These are phyloP conservation scores for Arenaria interpres DNA, from an alignment of 2,113 vertebrate species.

Conservation along the genomic window DNA sequence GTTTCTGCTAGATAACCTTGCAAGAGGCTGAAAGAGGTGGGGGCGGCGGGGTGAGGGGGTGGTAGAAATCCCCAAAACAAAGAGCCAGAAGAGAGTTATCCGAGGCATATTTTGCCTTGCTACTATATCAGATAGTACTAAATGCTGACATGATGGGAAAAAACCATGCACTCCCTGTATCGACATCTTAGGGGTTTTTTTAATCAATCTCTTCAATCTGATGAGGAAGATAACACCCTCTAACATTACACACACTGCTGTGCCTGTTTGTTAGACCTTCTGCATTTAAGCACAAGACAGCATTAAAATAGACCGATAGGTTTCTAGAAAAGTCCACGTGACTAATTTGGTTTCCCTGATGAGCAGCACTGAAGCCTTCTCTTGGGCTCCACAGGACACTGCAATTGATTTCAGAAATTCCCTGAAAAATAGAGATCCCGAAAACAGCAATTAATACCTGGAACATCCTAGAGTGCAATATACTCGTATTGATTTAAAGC, in stretches of 20 bases:
- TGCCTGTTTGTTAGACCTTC: neutral
- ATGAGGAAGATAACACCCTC: neutral
- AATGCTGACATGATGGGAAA: neutral
- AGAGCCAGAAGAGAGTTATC: neutral
- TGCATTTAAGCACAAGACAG: neutral
- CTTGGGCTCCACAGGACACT: neutral
- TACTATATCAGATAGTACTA: neutral
- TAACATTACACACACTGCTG: neutral
- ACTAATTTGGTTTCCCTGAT: neutral
- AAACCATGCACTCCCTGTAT: neutral
- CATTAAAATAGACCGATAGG: neutral
- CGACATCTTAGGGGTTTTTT: neutral
- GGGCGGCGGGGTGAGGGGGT: neutral
- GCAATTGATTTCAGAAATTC: neutral
- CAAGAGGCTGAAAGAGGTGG: neutral
- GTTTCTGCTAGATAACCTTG: neutral
- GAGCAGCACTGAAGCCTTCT: neutral
- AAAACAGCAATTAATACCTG: neutral
- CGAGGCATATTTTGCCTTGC: neutral
- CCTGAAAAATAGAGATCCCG: neutral
- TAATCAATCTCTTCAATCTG: neutral
- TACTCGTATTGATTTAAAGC: neutral
- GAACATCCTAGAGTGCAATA: neutral
- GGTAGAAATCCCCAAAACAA: neutral
- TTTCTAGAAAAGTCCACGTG: neutral